Conservation (phyloP, 2,888 invertebrate species). For the Thymelicus acteon region DNA sequence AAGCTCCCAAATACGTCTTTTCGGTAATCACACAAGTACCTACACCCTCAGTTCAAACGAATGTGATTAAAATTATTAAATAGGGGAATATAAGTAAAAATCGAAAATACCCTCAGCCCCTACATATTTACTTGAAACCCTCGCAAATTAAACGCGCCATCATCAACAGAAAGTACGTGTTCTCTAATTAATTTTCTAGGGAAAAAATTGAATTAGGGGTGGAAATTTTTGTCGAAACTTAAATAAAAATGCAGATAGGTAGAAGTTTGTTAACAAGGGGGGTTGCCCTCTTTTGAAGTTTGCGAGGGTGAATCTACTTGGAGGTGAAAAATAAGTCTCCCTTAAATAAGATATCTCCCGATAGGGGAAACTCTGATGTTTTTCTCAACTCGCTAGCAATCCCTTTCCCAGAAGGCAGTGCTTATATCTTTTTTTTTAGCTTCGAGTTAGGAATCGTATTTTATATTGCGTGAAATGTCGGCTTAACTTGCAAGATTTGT, state of each 20-base stretch:
- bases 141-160: conserved; percentile 59
- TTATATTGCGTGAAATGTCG: neutral
- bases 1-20: neutral
- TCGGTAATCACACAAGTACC: neutral
- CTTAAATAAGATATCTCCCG: conserved; percentile 60
- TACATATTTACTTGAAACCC: conserved; percentile 48
- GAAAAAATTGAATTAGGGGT: conserved; percentile 72
- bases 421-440: neutral
- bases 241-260: conserved; percentile 78
- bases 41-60: conserved; percentile 17
- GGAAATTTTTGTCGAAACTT: conserved; percentile 78
- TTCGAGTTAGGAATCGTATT: neutral
- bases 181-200: conserved; percentile 64
- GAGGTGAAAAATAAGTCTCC: conserved; percentile 64
- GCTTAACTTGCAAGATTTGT: neutral
- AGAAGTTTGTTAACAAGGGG: conserved; percentile 68
- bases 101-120: conserved; percentile 33
- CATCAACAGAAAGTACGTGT: conserved; percentile 58
- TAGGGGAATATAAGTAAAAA: conserved; percentile 24
- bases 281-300: conserved; percentile 70
- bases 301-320: conserved; percentile 56
- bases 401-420: conserved; percentile 34
- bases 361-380: conserved; percentile 59
- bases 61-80: conserved; percentile 28
- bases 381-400: conserved; percentile 48